Percentiles rank a stretch among this genome's conserved stretches.
Evolutionary conservation across 2,888 invertebrate genomes (phyloP).

Genomic region (Conchocele bisecta): DNA sequence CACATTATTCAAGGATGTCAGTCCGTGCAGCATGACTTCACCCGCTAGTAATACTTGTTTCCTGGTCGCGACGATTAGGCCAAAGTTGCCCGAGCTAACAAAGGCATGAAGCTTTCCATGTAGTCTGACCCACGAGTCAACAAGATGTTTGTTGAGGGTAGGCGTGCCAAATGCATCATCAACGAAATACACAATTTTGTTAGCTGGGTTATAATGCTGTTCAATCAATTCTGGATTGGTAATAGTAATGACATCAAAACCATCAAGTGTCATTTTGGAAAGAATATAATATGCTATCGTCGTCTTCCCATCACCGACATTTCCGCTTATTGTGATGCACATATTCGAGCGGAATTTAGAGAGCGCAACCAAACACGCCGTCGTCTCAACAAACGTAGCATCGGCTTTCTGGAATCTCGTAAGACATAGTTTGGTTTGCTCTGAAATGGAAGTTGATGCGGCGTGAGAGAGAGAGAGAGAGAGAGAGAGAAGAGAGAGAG

Average conservation of each 20-base stretch:
- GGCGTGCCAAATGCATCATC: constrained; percentile 55
- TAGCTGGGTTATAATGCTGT: constrained; percentile 18
- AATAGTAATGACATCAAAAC: constrained; percentile 17
- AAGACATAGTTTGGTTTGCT: constrained; percentile 34
- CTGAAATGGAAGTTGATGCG: constrained; percentile 28
- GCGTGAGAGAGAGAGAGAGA: no score
- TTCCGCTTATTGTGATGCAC: constrained; percentile 26
- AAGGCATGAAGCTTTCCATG: constrained; percentile 34
- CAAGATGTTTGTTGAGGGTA: constrained; percentile 26
- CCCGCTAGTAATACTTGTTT: constrained; percentile 39
- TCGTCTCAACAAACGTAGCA: constrained; percentile 24
- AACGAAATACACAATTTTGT: constrained; percentile 37
- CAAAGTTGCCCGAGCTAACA: constrained; percentile 23
- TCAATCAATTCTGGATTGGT: constrained; percentile 39
- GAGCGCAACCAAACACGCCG: constrained; percentile 17
- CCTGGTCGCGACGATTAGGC: constrained; percentile 40
- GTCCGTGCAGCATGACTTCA: no score
- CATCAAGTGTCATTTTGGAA: constrained; percentile 2
- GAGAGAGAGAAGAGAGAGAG: no score
- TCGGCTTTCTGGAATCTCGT: constrained; percentile 17
- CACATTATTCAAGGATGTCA: constrained; percentile 6
- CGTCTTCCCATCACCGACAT: constrained; percentile 53
- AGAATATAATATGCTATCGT: constrained; percentile 34
- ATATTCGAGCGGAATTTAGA: background rate
- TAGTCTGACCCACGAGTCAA: constrained; percentile 38